Conservation (phyloP, 1,140 invertebrate species). For the Halictus rubicundus region DNA sequence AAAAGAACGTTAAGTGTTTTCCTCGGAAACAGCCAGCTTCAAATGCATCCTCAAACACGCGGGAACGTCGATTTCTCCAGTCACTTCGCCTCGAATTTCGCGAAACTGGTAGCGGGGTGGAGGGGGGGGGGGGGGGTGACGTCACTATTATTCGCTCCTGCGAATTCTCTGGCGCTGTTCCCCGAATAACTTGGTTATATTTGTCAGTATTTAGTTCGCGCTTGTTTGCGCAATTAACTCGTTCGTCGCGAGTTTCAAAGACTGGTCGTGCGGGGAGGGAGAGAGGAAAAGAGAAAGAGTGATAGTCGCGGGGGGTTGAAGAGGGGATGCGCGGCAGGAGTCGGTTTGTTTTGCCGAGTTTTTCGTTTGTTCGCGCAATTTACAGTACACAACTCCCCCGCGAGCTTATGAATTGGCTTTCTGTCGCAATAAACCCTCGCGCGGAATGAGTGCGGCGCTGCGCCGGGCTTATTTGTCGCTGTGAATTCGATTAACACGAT, state of each 20-base stretch:
- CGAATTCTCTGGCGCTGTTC: neutral
- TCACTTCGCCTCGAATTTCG: neutral
- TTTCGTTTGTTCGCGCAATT: constrained; percentile 14
- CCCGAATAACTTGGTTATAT: neutral
- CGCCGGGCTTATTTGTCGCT: neutral
- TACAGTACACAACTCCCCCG: neutral
- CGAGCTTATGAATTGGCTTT: constrained; percentile 3
- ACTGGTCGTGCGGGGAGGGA: neutral
- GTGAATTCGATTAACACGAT: neutral
- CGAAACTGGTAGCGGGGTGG: neutral
- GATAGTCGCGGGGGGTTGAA: neutral
- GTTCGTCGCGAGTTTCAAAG: constrained; percentile 1
- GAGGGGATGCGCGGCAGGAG: neutral
- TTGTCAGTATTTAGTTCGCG: constrained; percentile 10
- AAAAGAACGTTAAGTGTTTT: too few species aligned
- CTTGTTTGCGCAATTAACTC: constrained; percentile 7
- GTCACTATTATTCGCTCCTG: neutral
- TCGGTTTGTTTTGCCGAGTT: constrained; percentile 5
- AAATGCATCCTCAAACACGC: too few species aligned
- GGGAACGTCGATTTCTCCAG: neutral
- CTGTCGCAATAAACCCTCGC: neutral
- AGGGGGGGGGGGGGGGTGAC: neutral
- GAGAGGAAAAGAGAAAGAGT: too few species aligned
- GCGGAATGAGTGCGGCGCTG: neutral
- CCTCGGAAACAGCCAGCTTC: too few species aligned